phyloP scores from a whole-genome alignment of 2,113 vertebrate species.

The Myxocyprinus asiaticus region DNA sequence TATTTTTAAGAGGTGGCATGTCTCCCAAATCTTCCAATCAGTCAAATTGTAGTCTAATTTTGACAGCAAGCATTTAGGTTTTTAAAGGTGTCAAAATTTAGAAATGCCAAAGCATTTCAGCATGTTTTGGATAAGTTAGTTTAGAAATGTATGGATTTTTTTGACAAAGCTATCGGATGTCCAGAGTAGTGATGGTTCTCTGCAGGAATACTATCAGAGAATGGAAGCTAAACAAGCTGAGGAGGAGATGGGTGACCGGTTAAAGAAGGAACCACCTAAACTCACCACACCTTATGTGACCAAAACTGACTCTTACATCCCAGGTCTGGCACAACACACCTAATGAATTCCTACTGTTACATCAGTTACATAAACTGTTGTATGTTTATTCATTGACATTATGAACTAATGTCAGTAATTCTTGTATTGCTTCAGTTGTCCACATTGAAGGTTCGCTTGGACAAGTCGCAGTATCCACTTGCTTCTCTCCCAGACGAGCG shows the following conservation, averaged over 20 bases:
- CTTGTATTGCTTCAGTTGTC: conserved; percentile 76
- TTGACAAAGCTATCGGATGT: no score
- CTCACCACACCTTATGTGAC: conserved; percentile 89
- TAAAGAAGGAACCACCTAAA: conserved; percentile 82
- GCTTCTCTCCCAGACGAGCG: conserved; percentile 91
- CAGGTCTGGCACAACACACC: conserved; percentile 71
- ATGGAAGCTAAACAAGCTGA: conserved; percentile 84
- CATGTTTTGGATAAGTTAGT: no score
- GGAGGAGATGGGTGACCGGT: conserved; percentile 81
- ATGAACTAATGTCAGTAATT: not conserved
- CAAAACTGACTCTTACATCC: conserved; percentile 83
- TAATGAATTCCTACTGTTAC: not conserved
- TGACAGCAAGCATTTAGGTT: no score
- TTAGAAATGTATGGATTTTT: no score
- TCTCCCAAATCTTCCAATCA: no score
- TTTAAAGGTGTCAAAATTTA: no score
- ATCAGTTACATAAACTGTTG: not conserved
- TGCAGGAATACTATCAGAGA: conserved; percentile 85
- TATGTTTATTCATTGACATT: no score
- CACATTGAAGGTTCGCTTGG: conserved; percentile 92
- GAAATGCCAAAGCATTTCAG: no score
- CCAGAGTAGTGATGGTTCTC: no score
- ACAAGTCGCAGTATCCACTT: conserved; percentile 92
- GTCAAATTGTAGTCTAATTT: no score
- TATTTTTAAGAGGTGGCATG: no score